Conservation (phyloP, 2,797 vertebrate genomes). For the Coilia nasus region DNA sequence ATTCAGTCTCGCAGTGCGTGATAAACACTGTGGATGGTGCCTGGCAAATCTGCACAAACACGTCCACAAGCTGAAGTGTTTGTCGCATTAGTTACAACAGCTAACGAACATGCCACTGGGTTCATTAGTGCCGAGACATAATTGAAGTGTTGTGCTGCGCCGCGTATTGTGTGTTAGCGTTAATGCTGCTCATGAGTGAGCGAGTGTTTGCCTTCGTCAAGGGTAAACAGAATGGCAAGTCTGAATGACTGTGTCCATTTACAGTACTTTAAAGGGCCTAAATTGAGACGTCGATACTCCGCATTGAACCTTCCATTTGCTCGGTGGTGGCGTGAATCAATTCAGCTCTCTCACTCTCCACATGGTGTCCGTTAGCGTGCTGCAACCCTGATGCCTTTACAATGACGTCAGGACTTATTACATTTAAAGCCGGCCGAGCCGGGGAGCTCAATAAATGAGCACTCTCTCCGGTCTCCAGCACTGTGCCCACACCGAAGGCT, state of each 20-base stretch:
- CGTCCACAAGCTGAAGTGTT: background rate
- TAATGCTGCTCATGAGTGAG: background rate
- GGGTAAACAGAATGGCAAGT: constrained; percentile 27
- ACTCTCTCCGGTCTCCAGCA: background rate
- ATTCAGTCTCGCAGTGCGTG: background rate
- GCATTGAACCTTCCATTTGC: constrained; percentile 50
- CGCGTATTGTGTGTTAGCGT: background rate
- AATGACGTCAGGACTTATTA: constrained; percentile 30
- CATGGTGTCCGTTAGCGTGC: background rate
- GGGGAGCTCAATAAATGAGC: background rate
- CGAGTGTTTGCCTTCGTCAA: constrained; percentile 25
- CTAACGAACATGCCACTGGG: background rate
- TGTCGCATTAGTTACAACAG: background rate
- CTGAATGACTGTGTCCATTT: constrained; percentile 41
- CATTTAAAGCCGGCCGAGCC: background rate
- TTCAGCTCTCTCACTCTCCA: constrained; percentile 46
- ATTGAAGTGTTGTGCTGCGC: background rate
- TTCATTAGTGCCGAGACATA: background rate
- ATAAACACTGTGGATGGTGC: background rate
- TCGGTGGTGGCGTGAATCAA: constrained; percentile 57
- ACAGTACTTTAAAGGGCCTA: constrained; percentile 63
- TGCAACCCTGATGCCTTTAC: constrained; percentile 26
- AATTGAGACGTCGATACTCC: constrained; percentile 62
- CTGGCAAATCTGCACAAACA: background rate
- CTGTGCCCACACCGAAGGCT: background rate